Conservation (phyloP, 2,888 invertebrate genomes). For the Nezara viridula region DNA sequence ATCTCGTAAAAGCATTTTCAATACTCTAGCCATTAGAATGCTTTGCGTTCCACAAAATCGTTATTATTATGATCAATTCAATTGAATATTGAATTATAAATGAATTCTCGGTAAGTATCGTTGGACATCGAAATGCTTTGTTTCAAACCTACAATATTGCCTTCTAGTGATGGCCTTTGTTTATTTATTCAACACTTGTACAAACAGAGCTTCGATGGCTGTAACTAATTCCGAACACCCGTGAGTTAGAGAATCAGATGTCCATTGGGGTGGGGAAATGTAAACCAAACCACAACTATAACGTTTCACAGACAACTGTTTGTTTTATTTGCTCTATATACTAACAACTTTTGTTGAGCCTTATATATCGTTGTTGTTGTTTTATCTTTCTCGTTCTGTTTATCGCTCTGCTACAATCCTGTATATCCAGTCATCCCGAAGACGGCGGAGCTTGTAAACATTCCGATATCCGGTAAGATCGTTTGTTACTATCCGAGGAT, state of each 20-base stretch:
- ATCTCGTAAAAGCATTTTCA: too few species aligned
- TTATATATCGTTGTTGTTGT: slow-evolving; percentile 42
- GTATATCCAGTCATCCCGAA: slow-evolving; percentile 34
- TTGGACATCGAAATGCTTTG: not conserved
- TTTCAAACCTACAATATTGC: not conserved
- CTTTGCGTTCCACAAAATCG: too few species aligned
- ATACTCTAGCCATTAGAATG: too few species aligned
- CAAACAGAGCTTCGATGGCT: not conserved
- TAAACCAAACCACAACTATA: slow-evolving; percentile 48
- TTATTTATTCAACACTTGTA: not conserved
- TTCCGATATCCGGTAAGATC: slow-evolving; percentile 26
- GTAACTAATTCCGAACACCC: slow-evolving; percentile 38
- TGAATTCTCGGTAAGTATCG: not conserved
- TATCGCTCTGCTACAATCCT: slow-evolving; percentile 44
- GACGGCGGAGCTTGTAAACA: slow-evolving; percentile 31
- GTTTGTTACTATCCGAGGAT: slow-evolving; percentile 21
- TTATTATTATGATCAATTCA: too few species aligned
- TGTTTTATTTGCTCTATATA: slow-evolving; percentile 48
- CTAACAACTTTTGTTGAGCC: slow-evolving; percentile 46
- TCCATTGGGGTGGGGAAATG: not conserved
- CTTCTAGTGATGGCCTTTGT: not conserved
- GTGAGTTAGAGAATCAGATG: slow-evolving; percentile 1
- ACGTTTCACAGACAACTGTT: slow-evolving; percentile 31
- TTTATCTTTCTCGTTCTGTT: slow-evolving; percentile 28
- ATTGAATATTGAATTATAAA: too few species aligned